Base-by-base conservation (phyloP, 1,140 invertebrate genomes). In the Maconellicoccus hirsutus region DNA sequence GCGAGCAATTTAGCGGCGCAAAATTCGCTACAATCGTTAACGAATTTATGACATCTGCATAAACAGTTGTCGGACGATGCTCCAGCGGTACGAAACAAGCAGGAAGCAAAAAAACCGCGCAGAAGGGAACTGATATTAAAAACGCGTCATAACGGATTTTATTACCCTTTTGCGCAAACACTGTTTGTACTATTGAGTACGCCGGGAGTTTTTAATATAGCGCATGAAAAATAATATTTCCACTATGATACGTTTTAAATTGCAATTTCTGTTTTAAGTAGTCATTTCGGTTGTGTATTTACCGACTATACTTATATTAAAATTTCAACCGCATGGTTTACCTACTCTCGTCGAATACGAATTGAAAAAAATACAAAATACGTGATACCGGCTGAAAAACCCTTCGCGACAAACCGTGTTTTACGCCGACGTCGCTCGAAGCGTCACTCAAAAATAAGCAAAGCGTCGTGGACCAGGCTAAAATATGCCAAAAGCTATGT, bases 121-220 rank as follows among this genome's bases (percentile, higher is more conserved):
- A 19, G 61, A 26, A 25, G 25, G 25, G 19, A 66, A 4, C 6
- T 23, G 61, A 66, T 66, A 66, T 66, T 66, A 66, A 66, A 66
- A 66, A 66, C 61, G 61, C 61, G 61, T 66, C 61, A 66, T 66
- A 66, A 66, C 61, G 61, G 61, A 66, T 66, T 66, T 66, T 66
- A 66, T 66, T 25, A 66, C 61, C 61, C 61, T 66, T 66, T 23
- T 4, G 61, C 25, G 2, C 14, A 66, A 66, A 10, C 61, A 16
- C 16, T 3, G 3, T 6, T 12, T 52, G 42, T 16, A 6, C 42
- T 52, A 12, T 33, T 33, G 29, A n/a, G n/a, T n/a, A n/a, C n/a
- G n/a, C n/a, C 33, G 42, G 22, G 25, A 25, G 10, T 66, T 66
- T 66, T 66, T 66, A 66, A 66, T 66, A 66, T 66, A 66, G 25